A percentile compares a stretch with the other conserved stretches of the same genome.
phyloP scores from a whole-genome alignment of 1,140 invertebrate species.

The Trachymyrmex septentrionalis region DNA sequence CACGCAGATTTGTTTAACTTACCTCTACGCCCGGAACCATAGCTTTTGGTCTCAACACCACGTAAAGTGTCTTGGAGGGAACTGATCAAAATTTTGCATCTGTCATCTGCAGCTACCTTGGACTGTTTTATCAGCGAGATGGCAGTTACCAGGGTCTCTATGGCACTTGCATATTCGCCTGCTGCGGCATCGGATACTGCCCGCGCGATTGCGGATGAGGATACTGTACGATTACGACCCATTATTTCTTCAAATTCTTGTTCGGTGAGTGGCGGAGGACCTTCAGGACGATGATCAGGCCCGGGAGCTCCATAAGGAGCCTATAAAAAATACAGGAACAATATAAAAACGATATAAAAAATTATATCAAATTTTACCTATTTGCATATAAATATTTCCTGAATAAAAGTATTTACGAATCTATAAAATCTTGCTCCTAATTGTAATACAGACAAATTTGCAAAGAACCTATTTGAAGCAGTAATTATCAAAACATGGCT shows the following conservation, averaged over 20 bases:
- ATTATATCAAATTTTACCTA: constrained; percentile 10
- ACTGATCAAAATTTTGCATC: constrained; percentile 99
- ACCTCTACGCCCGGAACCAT: constrained; percentile 91
- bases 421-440: background rate
- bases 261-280: constrained; percentile 92
- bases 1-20: constrained; percentile 55
- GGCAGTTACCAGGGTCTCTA: constrained; percentile 99
- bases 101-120: constrained; percentile 97
- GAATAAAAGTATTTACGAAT: background rate
- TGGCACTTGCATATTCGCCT: constrained; percentile 98
- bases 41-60: constrained; percentile 98
- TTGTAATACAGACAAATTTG: too few relatives aligned
- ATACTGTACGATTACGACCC: constrained; percentile 98
- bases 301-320: constrained; percentile 87
- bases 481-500: background rate
- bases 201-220: constrained; percentile 97
- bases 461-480: too few relatives aligned
- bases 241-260: constrained; percentile 99
- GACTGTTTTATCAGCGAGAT: constrained; percentile 99
- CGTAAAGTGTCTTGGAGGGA: constrained; percentile 98
- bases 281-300: constrained; percentile 88
- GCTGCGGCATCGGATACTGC: constrained; percentile 99
- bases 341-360: background rate
- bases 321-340: constrained; percentile 68
- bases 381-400: background rate